Percentiles rank a stretch among this genome's conserved stretches.
phyloP scores from a whole-genome alignment of 2,113 vertebrate species.

The Rallus limicola region DNA sequence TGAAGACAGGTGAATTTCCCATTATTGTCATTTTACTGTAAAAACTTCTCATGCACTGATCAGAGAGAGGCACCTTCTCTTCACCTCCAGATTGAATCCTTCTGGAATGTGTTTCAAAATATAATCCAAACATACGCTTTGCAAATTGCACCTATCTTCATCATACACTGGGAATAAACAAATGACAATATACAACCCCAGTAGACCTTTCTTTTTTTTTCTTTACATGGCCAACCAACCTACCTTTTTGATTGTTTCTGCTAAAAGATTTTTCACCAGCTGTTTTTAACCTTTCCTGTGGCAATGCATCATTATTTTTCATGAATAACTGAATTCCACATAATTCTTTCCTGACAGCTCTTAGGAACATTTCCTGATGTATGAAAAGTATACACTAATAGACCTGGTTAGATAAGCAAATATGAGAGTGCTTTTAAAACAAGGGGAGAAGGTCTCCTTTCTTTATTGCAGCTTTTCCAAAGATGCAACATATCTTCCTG shows the following conservation, averaged over 20 bases:
- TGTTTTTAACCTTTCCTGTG: neutral
- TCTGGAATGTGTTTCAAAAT: slow-evolving; percentile 3
- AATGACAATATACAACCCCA: neutral
- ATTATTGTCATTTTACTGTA: neutral
- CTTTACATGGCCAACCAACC: neutral
- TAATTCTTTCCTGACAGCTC: neutral
- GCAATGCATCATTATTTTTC: neutral
- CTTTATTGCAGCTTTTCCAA: neutral
- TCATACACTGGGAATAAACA: neutral
- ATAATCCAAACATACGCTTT: neutral
- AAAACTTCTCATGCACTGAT: neutral
- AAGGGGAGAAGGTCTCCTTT: neutral
- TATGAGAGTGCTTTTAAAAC: neutral
- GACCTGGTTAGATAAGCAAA: neutral
- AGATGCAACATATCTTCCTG: neutral
- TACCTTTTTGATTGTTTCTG: neutral
- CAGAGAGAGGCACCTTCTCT: neutral
- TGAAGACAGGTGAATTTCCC: slow-evolving; percentile 15
- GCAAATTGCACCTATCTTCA: neutral
- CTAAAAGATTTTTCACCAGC: neutral
- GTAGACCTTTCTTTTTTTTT: neutral
- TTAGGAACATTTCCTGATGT: neutral
- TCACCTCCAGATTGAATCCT: neutral
- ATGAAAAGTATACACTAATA: neutral
- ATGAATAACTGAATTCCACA: neutral